Base-by-base conservation (phyloP, 2,113 vertebrate species). In the Cnemophilus loriae region DNA sequence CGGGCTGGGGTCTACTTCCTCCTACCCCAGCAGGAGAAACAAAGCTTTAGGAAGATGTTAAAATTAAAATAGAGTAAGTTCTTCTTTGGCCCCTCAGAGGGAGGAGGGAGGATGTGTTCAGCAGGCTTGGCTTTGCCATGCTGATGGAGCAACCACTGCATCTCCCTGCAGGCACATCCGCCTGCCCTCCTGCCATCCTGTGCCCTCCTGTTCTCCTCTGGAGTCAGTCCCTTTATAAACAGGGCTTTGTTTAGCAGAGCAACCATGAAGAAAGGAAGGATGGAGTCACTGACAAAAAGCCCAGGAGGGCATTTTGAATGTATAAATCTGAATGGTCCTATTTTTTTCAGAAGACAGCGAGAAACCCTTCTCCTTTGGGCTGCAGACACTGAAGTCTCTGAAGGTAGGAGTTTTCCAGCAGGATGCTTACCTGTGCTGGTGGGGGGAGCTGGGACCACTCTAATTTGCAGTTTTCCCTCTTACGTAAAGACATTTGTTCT, bases 301-400 rank as follows among this genome's bases (percentile, higher is more conserved):
- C 37, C 2, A 14, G 44, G 37, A 46, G 24, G 16, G 15, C 14
- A 42, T 74, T 65, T 47, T 68, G 53, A 53, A 67, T 69, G 14
- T 28, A 35, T 75, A 64, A 73, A 74, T 53, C 37, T 65, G 50
- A 82, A 87, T 35, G 22, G 71, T 61, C 42, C 74, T 95, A 7
- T 89, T 89, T 96, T 73, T 77, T 63, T 17, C 97, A 99, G 99
- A 99, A 83, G 98, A 98, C 71, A 97, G 92, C 18, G 97, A 98
- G 90, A 97, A 98, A 68, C 96, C 96, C 78, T 98, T 99, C 86
- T 98, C 98, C 16, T 97, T 99, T 73, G 99, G 99, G 57, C 97
- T 97, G 84, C 98, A 98, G 96, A 98, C 98, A 21, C 96, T 99
- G 75, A 98, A 97, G 92, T 98, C 98, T 74, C 96, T 99, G 84